Conservation (phyloP, 2,797 vertebrate genomes). For the Mus caroli region DNA sequence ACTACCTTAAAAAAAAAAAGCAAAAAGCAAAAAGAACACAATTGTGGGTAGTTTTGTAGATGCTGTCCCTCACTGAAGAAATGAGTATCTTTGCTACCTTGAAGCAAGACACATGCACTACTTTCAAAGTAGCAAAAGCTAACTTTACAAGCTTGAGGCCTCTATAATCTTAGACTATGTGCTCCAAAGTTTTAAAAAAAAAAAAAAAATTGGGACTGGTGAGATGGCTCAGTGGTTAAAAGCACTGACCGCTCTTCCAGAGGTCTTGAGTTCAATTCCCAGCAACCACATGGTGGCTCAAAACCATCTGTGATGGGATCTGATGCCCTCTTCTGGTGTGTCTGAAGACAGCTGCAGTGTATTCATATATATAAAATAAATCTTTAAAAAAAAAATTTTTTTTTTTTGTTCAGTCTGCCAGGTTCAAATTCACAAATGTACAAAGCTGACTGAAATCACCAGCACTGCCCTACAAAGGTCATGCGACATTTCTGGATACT, state of each 20-base stretch:
- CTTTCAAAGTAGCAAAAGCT: not conserved
- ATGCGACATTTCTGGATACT: not conserved
- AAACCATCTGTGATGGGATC: too few relatives aligned
- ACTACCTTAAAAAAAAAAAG: not conserved
- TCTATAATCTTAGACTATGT: not conserved
- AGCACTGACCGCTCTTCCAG: too few relatives aligned
- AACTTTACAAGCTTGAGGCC: not conserved
- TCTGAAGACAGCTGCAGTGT: too few relatives aligned
- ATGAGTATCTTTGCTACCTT: not conserved
- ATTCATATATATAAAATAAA: too few relatives aligned
- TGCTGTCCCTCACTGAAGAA: not conserved
- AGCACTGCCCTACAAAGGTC: not conserved
- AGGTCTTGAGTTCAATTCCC: too few relatives aligned
- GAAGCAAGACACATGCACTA: accelerated
- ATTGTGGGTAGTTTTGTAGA: not conserved
- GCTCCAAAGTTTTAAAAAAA: not conserved
- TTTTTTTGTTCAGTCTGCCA: not conserved
- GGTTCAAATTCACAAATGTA: not conserved
- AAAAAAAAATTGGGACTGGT: not conserved
- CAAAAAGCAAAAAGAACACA: not conserved
- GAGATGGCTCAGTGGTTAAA: too few relatives aligned
- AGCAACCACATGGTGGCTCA: too few relatives aligned
- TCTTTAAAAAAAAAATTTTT: not conserved
- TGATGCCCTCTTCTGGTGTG: too few relatives aligned
- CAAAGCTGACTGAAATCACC: not conserved